Evolutionary conservation across 92 coral and sea anemone genomes (phyloP), one percentile per base, ranked within the genome.

Genomic region (Scolanthus callimorphus): DNA sequence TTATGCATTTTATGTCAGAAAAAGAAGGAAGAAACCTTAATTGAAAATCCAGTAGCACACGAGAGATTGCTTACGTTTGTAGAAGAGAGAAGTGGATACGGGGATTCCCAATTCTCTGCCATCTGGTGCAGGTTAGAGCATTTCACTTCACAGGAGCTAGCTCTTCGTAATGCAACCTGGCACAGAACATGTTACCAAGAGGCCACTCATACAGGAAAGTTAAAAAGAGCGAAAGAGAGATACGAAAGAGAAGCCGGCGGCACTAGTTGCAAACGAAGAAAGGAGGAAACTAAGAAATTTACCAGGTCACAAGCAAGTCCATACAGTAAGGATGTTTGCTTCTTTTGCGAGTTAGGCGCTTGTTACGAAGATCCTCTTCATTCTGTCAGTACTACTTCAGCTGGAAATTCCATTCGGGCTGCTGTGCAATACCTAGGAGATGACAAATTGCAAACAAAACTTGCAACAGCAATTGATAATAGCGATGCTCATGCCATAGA

Each of bases 331-430:
- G 63, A 51, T 22, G 57, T 62, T 17, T 73, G 73, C 20, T 73
- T 73, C 48, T 72, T 65, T 38, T 57, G 81, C 11, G 81, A 74
- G 24, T 31, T 26, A 15, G 45, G 47, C 3, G 73, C 73, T 12
- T 37, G 53, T 15, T 49, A 74, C 12, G 8, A 29, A 57, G 73
- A 74, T 0, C 26, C 67, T 25, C 80, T 74, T 11, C 81, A 54
- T 45, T 52, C 65, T 29, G 80, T 73, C 19, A 63, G 80, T 39
- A 73, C 72, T 25, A 46, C 60, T 31, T 63, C 73, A 34, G 81
- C 81, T 31, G 67, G 73, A 9, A 21, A 63, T 45, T 74, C 80
- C 15, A 57, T 74, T 27, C 60, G 52, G 65, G 19, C 56, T 24
- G 66, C 80, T 56, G 65, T 74, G 1, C 41, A 74, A 46, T 0